Percentiles rank a stretch among this genome's conserved stretches.
Evolutionary conservation across 2,113 vertebrate genomes (phyloP).

Genomic region (Melanerpes formicivorus): DNA sequence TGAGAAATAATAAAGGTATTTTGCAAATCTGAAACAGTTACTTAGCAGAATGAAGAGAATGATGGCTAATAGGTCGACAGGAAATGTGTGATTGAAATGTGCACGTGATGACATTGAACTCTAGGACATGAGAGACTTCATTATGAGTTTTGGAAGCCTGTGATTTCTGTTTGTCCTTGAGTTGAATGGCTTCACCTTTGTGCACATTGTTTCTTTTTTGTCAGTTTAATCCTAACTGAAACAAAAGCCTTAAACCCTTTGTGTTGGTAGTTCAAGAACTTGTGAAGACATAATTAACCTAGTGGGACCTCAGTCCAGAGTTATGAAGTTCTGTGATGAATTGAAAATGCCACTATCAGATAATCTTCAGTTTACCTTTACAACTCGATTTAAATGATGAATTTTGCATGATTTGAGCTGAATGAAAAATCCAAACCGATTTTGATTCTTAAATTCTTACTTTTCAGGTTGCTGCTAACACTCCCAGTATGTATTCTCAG

Average conservation of each 20-base stretch:
- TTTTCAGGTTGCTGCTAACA: constrained; percentile 94
- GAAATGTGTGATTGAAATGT: background rate
- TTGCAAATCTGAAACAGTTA: background rate
- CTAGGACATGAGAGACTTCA: background rate
- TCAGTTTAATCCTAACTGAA: background rate
- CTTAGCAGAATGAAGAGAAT: background rate
- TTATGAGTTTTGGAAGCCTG: background rate
- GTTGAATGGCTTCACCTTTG: background rate
- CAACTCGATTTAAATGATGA: background rate
- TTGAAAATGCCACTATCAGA: background rate
- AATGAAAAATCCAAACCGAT: background rate
- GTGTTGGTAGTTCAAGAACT: background rate
- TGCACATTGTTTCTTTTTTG: background rate
- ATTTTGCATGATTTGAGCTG: constrained; percentile 11
- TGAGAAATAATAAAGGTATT: background rate
- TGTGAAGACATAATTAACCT: background rate
- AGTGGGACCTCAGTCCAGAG: background rate
- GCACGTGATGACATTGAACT: background rate
- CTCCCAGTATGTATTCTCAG: constrained; percentile 99
- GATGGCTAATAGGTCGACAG: background rate
- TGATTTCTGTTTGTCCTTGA: background rate
- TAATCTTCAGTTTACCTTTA: background rate
- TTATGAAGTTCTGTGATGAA: background rate
- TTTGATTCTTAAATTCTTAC: background rate
- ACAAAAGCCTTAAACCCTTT: background rate